Evolutionary conservation across 2,113 vertebrate genomes (phyloP), one percentile per base, ranked within the genome.

Genomic region (Myodes glareolus): DNA sequence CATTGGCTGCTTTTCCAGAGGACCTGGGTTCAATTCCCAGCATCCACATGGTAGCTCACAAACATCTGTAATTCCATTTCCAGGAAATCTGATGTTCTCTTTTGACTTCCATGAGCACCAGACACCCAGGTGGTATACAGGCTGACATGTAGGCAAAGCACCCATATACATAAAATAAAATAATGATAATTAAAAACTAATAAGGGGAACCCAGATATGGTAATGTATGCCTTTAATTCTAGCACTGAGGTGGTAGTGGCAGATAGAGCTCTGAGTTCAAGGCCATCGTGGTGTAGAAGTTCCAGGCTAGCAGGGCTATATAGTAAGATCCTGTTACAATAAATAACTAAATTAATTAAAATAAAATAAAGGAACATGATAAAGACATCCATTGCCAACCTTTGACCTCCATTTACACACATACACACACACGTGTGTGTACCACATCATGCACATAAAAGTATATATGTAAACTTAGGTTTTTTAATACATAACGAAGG

Each of bases 401-500:
- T 36, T 36, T 80, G 77, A 47, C 50, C 16, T 55, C 17, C 31
- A 55, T 17, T 55, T 33, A 29, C 33, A 27, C 23, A 61, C 36
- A 25, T 7, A 25, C 9, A 58, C 31, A 55, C 50, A 7, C 2
- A 5, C 9, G 11, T 23, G 31, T 2, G 12, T 8, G 13, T 31
- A 52, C 77, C 47, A 52, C 17, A 80, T 55, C 17, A 80, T 55
- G 17, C 33, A 55, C 50, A 39, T n/a, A 27, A 84, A 94, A 76
- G n/a, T 94, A 47, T 55, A n/a, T 39, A 21, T 94, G 73, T 94
- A 70, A 78, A 78, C 25, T 50, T 50, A 78, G 29, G 29, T 29
- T 42, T 58, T 95, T 68, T 93, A 91, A 94, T 85, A 47, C 11
- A 8, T 80, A 81, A 73, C 33, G 90, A 70, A 75, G 58, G 50